Percentiles rank a stretch among this genome's conserved stretches.
Conservation (phyloP, 2,797 vertebrate species). For the Anolis apletophallus region DNA sequence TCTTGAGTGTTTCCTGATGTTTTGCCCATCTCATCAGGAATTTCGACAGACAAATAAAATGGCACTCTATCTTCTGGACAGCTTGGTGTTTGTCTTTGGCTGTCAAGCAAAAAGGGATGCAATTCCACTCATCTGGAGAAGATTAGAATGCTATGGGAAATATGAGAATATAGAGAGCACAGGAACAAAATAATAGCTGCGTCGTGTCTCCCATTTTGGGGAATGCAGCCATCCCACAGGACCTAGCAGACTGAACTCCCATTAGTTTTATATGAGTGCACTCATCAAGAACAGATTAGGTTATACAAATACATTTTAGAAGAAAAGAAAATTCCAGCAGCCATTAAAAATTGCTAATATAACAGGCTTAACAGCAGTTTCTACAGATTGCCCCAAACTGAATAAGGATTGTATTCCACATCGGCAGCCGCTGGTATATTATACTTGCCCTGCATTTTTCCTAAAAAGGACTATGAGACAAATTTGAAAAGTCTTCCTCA, state of each 20-base stretch:
- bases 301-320: conserved; percentile 41
- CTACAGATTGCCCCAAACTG: conserved; percentile 24
- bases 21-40: conserved; percentile 65
- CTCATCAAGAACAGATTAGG: conserved; percentile 44
- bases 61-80: conserved; percentile 69
- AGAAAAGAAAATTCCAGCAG: conserved; percentile 39
- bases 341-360: neutral
- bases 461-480: neutral
- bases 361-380: neutral
- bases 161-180: conserved; percentile 64
- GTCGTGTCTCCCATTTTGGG: neutral
- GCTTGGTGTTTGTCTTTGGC: conserved; percentile 72
- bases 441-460: conserved; percentile 6
- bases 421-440: neutral
- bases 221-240: neutral
- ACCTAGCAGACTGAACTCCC: conserved; percentile 36
- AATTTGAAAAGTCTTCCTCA: neutral
- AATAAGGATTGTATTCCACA: conserved; percentile 1
- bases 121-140: conserved; percentile 62
- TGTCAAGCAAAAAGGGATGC: conserved; percentile 65
- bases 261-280: conserved; percentile 15
- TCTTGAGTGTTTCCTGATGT: conserved; percentile 62
- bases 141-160: conserved; percentile 66
- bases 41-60: conserved; percentile 69
- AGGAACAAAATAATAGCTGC: conserved; percentile 28